These are phyloP conservation scores for Chaitophorus viminalis DNA, from an alignment of 2,888 invertebrate genomes.

Conservation along the genomic window DNA sequence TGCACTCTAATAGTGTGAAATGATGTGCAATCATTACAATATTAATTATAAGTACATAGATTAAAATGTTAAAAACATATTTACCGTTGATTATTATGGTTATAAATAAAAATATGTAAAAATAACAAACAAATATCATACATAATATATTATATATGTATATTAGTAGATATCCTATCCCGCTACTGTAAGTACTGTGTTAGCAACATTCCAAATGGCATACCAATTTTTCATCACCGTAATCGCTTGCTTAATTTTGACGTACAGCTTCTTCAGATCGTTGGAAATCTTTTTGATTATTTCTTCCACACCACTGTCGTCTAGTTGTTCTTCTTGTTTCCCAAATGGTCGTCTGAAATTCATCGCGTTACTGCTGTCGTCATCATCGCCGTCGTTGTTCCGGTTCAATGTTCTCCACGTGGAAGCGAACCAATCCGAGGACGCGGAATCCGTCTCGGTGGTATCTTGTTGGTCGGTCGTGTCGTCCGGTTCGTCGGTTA, in stretches of 20 bases:
- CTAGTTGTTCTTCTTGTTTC: neutral
- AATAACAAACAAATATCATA: neutral
- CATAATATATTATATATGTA: neutral
- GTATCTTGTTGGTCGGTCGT: neutral
- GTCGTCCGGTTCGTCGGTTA: neutral
- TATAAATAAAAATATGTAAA: neutral
- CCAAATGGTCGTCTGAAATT: neutral
- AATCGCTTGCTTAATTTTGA: conserved; percentile 40
- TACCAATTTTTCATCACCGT: conserved; percentile 59
- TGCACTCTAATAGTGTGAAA: neutral
- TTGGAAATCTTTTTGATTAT: conserved; percentile 29
- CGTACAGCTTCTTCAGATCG: conserved; percentile 51
- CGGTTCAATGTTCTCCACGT: conserved; percentile 25
- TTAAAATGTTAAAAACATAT: neutral
- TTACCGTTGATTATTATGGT: neutral
- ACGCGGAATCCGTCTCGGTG: conserved; percentile 6
- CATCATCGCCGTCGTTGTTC: neutral
- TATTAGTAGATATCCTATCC: neutral
- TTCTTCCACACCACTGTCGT: conserved; percentile 33
- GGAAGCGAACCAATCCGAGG: conserved; percentile 28
- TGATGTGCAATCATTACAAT: neutral
- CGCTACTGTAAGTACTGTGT: neutral
- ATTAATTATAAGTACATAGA: neutral
- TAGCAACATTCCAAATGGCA: conserved; percentile 19
- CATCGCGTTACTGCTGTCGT: neutral